Evolutionary conservation across 2,113 vertebrate genomes (phyloP), one percentile per base, ranked within the genome.

Genomic region (Platichthys stellatus): DNA sequence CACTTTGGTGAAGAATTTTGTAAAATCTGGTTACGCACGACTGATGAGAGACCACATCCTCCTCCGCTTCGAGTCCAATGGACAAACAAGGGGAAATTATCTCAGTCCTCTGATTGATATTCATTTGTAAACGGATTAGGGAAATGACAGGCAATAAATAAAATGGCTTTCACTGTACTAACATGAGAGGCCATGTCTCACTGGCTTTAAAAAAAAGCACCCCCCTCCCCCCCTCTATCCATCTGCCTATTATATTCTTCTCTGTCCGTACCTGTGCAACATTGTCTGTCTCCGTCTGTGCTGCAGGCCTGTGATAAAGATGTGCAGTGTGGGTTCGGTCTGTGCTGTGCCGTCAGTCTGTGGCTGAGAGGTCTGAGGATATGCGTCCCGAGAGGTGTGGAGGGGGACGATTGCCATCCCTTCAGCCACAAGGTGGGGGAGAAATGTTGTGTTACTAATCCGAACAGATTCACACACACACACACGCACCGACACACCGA

Each of bases 301-400:
- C 86, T 51, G 35, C 88, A 98, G 97, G 96, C 97, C 67, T 97
- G 97, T 63, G 95, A 97, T 60, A 84, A 90, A 76, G 96, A 98
- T 38, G 17, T 89, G 15, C 97, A 98, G 92, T 98, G 97, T 17
- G 94, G 95, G 0, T 51, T 84, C 0, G 94, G 95, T 58, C 93
- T 95, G 15, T 98, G 97, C 94, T 99, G 97, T 1, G 97, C 97
- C 0, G 79, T 97, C 86, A 98, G 97, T 90, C 91, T 97, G 23
- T 97, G 97, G 97, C 93, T 98, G 38, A 92, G 94, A 5, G 96
- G 96, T 15, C 93, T 98, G 81, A 91, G 97, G 24, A 93, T 97
- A 95, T 98, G 97, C 69, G 95, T 95, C 21, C 97, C 97, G 0
- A 89, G 95, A 83, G 97, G 97, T 0, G 90, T 64, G n/a, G 95